Base-by-base conservation (phyloP, 1,140 invertebrate genomes). In the Drosophila pseudoananassae region DNA sequence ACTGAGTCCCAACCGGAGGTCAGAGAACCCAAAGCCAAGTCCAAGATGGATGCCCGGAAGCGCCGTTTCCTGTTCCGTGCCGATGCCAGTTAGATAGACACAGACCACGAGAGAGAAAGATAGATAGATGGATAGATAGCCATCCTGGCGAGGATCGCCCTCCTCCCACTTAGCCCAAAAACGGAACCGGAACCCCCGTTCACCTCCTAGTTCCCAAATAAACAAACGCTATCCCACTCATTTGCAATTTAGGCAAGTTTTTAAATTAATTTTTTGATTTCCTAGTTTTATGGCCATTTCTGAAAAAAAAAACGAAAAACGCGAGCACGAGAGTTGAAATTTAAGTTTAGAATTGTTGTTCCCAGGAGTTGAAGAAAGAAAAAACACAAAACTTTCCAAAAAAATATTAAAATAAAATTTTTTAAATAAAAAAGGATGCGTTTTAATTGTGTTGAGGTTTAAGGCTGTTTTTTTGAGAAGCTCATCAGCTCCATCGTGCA, bases 51-150 rank as follows among this genome's bases (percentile, higher is more conserved):
- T 76, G 89, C 90, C 25, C 90, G 90, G 38, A 91, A 91, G 59
- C 88, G 90, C 50, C 83, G 88, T n/a, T 91, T 91, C 57, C 78
- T 91, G 10, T 91, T 91, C 68, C 91, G 78, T 31, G 76, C 90
- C 55, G 90, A 91, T 71, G 84, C 84, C 61, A 91, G 90, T 25
- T 91, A 91, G 43, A 20, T 20, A 65, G 45, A 54, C 38, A 36
- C 14, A 36, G 43, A 23, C 10, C 8, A 8, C 20, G 53, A 50
- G 12, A 40, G 23, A 50, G n/a, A 25, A 17, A 15, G 46, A 64
- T 6, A 60, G 27, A 50, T 25, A 27, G 23, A 40, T 14, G 63
- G 45, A 43, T 14, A 17, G 36, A 43, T 65, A 58, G 33, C 59
- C 31, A 50, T 66, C 63, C 33, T 31, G 59, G 63, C 14, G 59